phyloP scores from a whole-genome alignment of 2,888 invertebrate species.

The Carterocephalus palaemon region DNA sequence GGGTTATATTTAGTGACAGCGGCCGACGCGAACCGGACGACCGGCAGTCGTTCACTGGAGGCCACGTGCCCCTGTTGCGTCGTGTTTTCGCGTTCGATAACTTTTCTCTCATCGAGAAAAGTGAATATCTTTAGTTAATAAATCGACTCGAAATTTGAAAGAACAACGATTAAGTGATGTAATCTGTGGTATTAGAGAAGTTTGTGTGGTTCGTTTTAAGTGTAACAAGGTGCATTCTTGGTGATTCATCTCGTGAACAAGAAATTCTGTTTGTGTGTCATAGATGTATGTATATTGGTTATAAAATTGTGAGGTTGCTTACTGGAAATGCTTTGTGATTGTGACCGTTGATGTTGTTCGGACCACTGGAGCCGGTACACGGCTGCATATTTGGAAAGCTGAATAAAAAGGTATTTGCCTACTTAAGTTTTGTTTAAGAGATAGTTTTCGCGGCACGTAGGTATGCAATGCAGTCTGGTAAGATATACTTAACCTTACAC shows the following conservation, averaged over 20 bases:
- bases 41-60: constrained; percentile 53
- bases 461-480: too few relatives aligned
- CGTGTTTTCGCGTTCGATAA: constrained; percentile 49
- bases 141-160: constrained; percentile 49
- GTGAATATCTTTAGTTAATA: constrained; percentile 48
- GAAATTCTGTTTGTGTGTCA: constrained; percentile 62
- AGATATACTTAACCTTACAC: too few relatives aligned
- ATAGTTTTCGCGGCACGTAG: too few relatives aligned
- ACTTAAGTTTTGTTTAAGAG: constrained; percentile 1
- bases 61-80: constrained; percentile 48
- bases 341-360: constrained; percentile 48
- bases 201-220: constrained; percentile 48
- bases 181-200: constrained; percentile 45
- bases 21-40: constrained; percentile 22
- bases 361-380: constrained; percentile 26
- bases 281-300: constrained; percentile 45
- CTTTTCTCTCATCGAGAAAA: constrained; percentile 60
- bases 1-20: constrained; percentile 62
- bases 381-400: constrained; percentile 13
- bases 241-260: constrained; percentile 74
- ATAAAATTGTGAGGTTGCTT: constrained; percentile 53
- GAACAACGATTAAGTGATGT: constrained; percentile 45
- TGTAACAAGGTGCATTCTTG: constrained; percentile 64
- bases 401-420: constrained; percentile 33
- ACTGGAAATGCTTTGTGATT: constrained; percentile 50